Evolutionary conservation across 2,888 invertebrate species (phyloP), one percentile per base, ranked within the genome.

Genomic region (Fragum sueziense): DNA sequence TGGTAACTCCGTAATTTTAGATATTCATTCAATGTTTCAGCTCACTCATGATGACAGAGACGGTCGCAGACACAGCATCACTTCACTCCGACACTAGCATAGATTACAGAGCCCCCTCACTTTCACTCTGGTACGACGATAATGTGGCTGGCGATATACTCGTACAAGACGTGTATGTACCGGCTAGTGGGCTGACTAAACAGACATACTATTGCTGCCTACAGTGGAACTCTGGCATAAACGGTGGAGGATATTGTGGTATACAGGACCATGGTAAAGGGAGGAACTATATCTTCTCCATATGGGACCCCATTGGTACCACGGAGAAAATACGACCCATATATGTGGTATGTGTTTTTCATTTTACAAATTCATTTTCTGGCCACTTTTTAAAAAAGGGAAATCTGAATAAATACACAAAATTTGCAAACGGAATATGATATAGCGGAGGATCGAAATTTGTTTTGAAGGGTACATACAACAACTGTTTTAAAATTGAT

Each of bases 221-320:
- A 41, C 81, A 85, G 57, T 88, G 88, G 88, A 88, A 88, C 69
- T 74, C 73, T 51, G 86, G 86, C 0, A 78, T 70, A 57, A 77
- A 85, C 65, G 88, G 88, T 0, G 88, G 88, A 14, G 88, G 88
- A 3, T 88, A 87, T 74, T 88, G 88, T 57, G 88, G 88, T 11
- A 84, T 88, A 69, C 88, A 88, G 59, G 86, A 87, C 57, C 88
- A 87, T 61, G 84, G 82, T 0, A 62, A 81, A 22, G 88, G 87
- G 0, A 78, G 82, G 9, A 84, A 82, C 34, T 88, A 84, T 74
- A 87, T 88, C 34, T 87, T 86, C 74, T 87, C 88, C 1, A 29
- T 88, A 14, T 87, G 87, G 86, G 85, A 88, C 59, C 86, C 88
- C 4, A 65, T 79, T 0, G 79, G 72, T 14, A 47, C 52, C n/a